These are phyloP conservation scores for Marronus borbonicus DNA, from an alignment of 2,888 invertebrate species.

Conservation along the genomic window DNA sequence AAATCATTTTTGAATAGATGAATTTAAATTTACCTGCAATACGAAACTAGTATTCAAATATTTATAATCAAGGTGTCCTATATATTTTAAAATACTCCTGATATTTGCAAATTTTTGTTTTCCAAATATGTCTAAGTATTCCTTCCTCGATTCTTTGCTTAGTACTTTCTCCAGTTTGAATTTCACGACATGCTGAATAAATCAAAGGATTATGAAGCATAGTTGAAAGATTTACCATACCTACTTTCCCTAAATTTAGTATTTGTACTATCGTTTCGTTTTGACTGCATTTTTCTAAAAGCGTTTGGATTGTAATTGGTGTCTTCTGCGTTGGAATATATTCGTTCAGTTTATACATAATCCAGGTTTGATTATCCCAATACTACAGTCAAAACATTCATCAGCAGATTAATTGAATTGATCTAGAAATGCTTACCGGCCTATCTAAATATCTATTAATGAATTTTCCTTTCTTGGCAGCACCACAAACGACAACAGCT, in stretches of 20 bases:
- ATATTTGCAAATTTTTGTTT: constrained; percentile 17
- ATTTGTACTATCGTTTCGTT: constrained; percentile 53
- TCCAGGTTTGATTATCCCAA: constrained; percentile 59
- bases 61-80: neutral
- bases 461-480: constrained; percentile 51
- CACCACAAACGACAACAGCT: constrained; percentile 54
- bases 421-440: constrained; percentile 51
- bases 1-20: neutral
- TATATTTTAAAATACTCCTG: neutral
- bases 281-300: constrained; percentile 53
- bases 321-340: constrained; percentile 25
- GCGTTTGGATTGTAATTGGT: constrained; percentile 49
- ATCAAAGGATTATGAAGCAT: neutral
- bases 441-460: constrained; percentile 56
- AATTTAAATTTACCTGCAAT: constrained; percentile 3
- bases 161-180: neutral
- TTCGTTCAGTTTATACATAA: constrained; percentile 51
- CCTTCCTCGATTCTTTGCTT: neutral
- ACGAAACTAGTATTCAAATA: constrained; percentile 7
- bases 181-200: neutral
- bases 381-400: constrained; percentile 48
- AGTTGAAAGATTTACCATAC: neutral
- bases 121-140: neutral
- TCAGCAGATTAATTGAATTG: neutral
- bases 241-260: constrained; percentile 53